Percentiles rank a stretch among this genome's conserved stretches.
Conservation (phyloP, 2,797 vertebrate genomes). For the Eulemur coronatus region DNA sequence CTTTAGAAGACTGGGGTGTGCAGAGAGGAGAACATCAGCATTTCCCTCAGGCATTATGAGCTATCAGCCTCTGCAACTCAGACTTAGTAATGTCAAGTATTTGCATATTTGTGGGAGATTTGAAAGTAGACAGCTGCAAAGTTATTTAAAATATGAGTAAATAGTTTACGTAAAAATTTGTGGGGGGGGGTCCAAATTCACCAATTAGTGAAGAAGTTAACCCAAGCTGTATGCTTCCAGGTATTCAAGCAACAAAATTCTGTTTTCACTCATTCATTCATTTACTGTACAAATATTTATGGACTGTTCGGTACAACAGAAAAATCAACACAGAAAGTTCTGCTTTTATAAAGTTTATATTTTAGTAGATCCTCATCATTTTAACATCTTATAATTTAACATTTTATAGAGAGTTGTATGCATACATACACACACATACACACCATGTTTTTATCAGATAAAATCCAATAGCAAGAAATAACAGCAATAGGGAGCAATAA, state of each 20-base stretch:
- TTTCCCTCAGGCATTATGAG: background rate
- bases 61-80: background rate
- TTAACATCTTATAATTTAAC: background rate
- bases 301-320: background rate
- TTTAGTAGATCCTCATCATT: background rate
- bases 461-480: background rate
- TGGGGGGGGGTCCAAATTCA: background rate
- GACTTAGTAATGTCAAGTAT: background rate
- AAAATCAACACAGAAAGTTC: background rate
- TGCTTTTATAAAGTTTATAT: background rate
- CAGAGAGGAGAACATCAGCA: background rate
- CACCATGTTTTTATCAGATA: background rate
- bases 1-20: background rate
- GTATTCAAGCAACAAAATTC: background rate
- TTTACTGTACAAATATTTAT: background rate
- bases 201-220: background rate
- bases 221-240: background rate
- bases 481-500: background rate
- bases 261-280: background rate
- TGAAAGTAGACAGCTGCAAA: background rate
- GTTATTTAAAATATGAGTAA: background rate
- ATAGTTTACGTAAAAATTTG: background rate
- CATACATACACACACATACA: fast-evolving
- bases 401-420: background rate
- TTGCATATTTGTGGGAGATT: background rate